A percentile compares a stretch with the other conserved stretches of the same genome.
Conservation (phyloP, 1,140 invertebrate species). For the Chionoecetes opilio region DNA sequence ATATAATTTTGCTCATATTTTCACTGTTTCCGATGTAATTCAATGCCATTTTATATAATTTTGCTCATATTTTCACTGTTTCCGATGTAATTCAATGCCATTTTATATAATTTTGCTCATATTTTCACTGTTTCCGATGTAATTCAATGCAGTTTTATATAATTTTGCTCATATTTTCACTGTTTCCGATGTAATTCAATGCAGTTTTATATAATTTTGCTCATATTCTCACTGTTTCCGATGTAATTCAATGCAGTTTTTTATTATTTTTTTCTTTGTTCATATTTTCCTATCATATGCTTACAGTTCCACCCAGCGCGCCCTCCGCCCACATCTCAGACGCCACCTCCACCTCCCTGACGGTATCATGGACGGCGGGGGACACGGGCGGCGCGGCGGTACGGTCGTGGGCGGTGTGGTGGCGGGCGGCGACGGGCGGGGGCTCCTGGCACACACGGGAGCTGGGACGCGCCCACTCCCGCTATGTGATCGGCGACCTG, state of each 20-base stretch:
- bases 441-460: slow-evolving; percentile 71
- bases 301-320: slow-evolving; percentile 70
- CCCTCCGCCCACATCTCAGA: slow-evolving; percentile 75
- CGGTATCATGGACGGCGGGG: slow-evolving; percentile 66
- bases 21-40: too few relatives aligned
- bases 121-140: not conserved
- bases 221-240: not conserved
- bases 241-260: too few relatives aligned
- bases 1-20: too few relatives aligned
- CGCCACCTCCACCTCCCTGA: slow-evolving; percentile 64
- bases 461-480: slow-evolving; percentile 64
- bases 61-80: too few relatives aligned
- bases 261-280: not conserved
- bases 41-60: too few relatives aligned
- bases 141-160: too few relatives aligned
- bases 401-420: slow-evolving; percentile 74
- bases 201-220: not conserved
- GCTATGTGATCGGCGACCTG: slow-evolving; percentile 60
- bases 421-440: slow-evolving; percentile 65
- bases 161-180: not conserved
- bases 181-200: not conserved
- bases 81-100: too few relatives aligned
- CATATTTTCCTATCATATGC: not conserved
- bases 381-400: slow-evolving; percentile 74
- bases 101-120: too few relatives aligned